Evolutionary conservation across 2,888 invertebrate species (phyloP).

Genomic region (Drosophila infuscata): DNA sequence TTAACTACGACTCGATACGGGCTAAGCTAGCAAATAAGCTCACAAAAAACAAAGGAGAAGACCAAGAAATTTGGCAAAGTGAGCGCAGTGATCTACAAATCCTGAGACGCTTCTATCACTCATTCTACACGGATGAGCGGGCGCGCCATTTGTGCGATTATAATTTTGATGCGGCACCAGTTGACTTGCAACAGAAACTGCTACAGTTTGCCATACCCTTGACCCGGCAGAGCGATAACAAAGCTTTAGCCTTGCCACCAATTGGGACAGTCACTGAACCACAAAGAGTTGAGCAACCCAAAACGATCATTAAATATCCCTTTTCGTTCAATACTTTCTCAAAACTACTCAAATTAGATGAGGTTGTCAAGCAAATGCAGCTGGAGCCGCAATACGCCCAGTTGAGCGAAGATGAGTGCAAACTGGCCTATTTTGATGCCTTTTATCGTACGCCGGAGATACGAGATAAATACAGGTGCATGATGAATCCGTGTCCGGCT

Average conservation of each 20-base stretch:
- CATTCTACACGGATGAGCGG: conserved; percentile 31
- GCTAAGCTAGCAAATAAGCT: conserved; percentile 8
- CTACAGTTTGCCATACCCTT: conserved; percentile 29
- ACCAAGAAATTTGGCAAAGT: not conserved
- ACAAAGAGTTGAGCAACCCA: not conserved
- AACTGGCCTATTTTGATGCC: conserved; percentile 27
- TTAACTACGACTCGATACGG: conserved; percentile 32
- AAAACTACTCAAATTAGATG: conserved; percentile 31
- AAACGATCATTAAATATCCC: conserved; percentile 9
- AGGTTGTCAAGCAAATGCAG: conserved; percentile 42
- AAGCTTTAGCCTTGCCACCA: not conserved
- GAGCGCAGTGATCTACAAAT: conserved; percentile 2
- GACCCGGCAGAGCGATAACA: not conserved
- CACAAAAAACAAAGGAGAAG: not conserved
- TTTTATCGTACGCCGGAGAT: conserved; percentile 44
- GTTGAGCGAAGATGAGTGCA: conserved; percentile 17
- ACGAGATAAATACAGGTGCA: conserved; percentile 32
- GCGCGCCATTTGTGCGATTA: conserved; percentile 21
- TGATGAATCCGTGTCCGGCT: conserved; percentile 18
- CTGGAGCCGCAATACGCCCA: conserved; percentile 23
- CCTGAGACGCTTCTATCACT: conserved; percentile 30
- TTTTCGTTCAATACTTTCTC: conserved; percentile 41
- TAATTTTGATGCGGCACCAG: conserved; percentile 44
- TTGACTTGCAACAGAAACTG: conserved; percentile 22
- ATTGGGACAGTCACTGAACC: not conserved